These are phyloP conservation scores for Limnephilus lunatus DNA, from an alignment of 2,888 invertebrate genomes.

Conservation along the genomic window DNA sequence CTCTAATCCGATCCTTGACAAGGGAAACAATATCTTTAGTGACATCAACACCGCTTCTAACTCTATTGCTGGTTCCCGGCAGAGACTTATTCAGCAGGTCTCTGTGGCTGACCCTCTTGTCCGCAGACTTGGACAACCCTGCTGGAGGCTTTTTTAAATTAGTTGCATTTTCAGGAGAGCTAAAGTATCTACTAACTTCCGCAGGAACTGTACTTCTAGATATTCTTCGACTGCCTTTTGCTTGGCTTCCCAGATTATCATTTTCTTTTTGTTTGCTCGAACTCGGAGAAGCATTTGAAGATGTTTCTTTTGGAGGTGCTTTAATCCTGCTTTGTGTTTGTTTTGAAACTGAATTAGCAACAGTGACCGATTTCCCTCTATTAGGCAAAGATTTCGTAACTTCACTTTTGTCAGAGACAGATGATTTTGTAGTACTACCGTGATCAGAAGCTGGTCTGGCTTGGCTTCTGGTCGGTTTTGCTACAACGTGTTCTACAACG, in stretches of 20 bases:
- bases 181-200: conserved; percentile 51
- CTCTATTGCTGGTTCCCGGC: conserved; percentile 7
- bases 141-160: conserved; percentile 21
- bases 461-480: not conserved
- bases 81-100: conserved; percentile 62
- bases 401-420: not conserved
- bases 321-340: not conserved
- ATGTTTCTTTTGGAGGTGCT: conserved; percentile 15
- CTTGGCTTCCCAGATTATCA: not conserved
- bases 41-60: conserved; percentile 70
- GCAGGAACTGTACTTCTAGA: not conserved
- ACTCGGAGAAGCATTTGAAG: not conserved
- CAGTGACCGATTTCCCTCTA: conserved; percentile 26
- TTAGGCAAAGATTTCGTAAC: not conserved
- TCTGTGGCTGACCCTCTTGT: conserved; percentile 53
- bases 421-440: not conserved
- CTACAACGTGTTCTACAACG: not conserved
- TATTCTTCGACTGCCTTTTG: conserved; percentile 6
- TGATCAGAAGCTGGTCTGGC: not conserved
- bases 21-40: conserved; percentile 76
- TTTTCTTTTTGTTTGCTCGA: not conserved
- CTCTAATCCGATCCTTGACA: conserved; percentile 75
- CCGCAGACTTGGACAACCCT: not conserved
- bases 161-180: conserved; percentile 22
- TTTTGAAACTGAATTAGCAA: not conserved